Evolutionary conservation across 2,888 invertebrate species (phyloP).

Genomic region (Tineola bisselliella): DNA sequence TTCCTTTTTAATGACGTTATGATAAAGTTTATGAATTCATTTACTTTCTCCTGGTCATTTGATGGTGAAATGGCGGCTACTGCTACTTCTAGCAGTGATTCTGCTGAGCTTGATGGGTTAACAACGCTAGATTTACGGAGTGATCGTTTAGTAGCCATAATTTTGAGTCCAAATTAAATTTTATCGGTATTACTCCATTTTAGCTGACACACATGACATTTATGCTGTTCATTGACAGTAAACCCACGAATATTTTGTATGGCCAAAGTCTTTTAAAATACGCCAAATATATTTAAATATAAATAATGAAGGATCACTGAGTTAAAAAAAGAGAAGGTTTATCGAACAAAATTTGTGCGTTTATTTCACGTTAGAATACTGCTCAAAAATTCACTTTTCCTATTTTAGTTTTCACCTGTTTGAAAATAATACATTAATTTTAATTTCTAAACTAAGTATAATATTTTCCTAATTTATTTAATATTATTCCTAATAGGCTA

Average conservation of each 20-base stretch:
- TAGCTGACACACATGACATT: neutral
- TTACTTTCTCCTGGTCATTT: constrained; percentile 47
- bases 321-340: too few relatives aligned
- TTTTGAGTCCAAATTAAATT: neutral
- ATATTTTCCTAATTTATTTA: too few relatives aligned
- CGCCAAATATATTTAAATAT: too few relatives aligned
- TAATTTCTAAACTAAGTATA: too few relatives aligned
- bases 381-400: too few relatives aligned
- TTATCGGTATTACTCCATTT: neutral
- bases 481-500: too few relatives aligned
- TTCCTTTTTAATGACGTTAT: constrained; percentile 45
- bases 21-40: constrained; percentile 46
- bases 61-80: constrained; percentile 49
- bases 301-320: too few relatives aligned
- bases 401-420: too few relatives aligned
- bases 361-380: too few relatives aligned
- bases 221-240: neutral
- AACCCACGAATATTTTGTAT: neutral
- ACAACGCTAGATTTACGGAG: neutral
- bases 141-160: constrained; percentile 1
- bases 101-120: constrained; percentile 16
- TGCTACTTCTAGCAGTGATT: constrained; percentile 40
- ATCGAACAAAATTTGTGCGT: too few relatives aligned
- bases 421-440: too few relatives aligned
- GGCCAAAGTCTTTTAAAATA: too few relatives aligned